phyloP scores from a whole-genome alignment of 2,888 invertebrate genomes.

The Tholera decimalis region DNA sequence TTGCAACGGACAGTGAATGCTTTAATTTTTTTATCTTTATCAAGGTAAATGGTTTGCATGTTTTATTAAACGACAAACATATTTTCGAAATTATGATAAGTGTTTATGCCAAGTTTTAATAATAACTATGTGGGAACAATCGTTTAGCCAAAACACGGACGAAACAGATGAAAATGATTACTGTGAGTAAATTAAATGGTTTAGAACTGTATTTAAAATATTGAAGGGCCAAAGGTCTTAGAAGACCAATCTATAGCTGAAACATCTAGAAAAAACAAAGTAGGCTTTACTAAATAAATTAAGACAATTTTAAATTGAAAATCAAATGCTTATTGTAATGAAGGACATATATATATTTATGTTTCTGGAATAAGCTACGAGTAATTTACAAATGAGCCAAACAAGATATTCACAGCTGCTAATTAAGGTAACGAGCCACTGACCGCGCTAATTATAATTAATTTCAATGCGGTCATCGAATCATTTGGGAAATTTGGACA shows the following conservation, averaged over 20 bases:
- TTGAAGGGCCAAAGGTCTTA: not conserved
- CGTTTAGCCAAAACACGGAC: slow-evolving; percentile 26
- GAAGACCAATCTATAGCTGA: not conserved
- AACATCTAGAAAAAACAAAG: not conserved
- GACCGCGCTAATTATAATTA: slow-evolving; percentile 35
- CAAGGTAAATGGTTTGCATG: slow-evolving; percentile 27
- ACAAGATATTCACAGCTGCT: slow-evolving; percentile 35
- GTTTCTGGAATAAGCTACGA: slow-evolving; percentile 17
- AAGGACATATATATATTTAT: slow-evolving; percentile 23
- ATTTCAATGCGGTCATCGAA: slow-evolving; percentile 31
- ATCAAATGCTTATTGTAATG: not conserved
- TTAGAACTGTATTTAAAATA: not conserved
- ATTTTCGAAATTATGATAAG: slow-evolving; percentile 44
- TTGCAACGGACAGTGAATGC: slow-evolving; percentile 39
- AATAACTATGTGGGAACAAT: slow-evolving; percentile 46
- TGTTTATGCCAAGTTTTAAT: slow-evolving; percentile 54
- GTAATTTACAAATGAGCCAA: slow-evolving; percentile 41
- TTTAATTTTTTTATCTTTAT: slow-evolving; percentile 33
- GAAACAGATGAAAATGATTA: not conserved
- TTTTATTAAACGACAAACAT: slow-evolving; percentile 30
- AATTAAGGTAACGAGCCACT: slow-evolving; percentile 41
- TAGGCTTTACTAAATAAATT: not conserved
- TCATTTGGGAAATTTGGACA: slow-evolving; percentile 17
- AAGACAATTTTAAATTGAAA: not conserved
- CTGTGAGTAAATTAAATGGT: not conserved